phyloP scores from a whole-genome alignment of 2,797 vertebrate genomes.

The Melanotaenia maccullochi region DNA sequence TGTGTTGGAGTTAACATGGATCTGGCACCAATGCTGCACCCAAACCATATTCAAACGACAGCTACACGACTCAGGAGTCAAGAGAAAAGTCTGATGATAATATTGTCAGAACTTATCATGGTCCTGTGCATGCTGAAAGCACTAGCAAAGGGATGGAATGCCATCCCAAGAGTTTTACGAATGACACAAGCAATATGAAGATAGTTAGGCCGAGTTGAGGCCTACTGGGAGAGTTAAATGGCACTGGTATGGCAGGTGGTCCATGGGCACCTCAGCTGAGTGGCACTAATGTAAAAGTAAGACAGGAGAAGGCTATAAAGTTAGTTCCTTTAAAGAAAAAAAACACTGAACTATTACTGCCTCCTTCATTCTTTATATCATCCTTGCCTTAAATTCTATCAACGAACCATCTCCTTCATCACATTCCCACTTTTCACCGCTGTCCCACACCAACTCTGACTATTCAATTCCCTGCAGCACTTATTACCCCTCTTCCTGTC shows the following conservation, averaged over 20 bases:
- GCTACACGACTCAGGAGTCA: constrained; percentile 20
- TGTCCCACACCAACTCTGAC: constrained; percentile 40
- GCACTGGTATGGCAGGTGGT: constrained; percentile 48
- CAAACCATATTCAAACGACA: constrained; percentile 22
- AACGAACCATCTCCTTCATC: constrained; percentile 26
- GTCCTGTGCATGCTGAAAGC: constrained; percentile 32
- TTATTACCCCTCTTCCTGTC: constrained; percentile 52
- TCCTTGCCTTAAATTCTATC: constrained; percentile 22
- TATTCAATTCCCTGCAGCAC: constrained; percentile 62
- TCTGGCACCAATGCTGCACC: too few species aligned
- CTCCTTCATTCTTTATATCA: constrained; percentile 47
- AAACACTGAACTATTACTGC: constrained; percentile 37
- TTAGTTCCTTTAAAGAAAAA: constrained; percentile 30
- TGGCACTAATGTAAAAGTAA: constrained; percentile 58
- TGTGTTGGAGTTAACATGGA: too few species aligned
- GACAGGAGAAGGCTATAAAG: constrained; percentile 15
- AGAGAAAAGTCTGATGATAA: constrained; percentile 50
- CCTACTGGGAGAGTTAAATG: constrained; percentile 50
- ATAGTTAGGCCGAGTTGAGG: constrained; percentile 44
- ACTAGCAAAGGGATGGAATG: constrained; percentile 30
- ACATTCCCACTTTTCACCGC: constrained; percentile 27
- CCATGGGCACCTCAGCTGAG: constrained; percentile 44
- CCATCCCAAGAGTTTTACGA: constrained; percentile 51
- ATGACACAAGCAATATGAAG: constrained; percentile 28
- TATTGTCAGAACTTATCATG: constrained; percentile 52